phyloP scores from a whole-genome alignment of 2,888 invertebrate species.

The Pyralis farinalis region DNA sequence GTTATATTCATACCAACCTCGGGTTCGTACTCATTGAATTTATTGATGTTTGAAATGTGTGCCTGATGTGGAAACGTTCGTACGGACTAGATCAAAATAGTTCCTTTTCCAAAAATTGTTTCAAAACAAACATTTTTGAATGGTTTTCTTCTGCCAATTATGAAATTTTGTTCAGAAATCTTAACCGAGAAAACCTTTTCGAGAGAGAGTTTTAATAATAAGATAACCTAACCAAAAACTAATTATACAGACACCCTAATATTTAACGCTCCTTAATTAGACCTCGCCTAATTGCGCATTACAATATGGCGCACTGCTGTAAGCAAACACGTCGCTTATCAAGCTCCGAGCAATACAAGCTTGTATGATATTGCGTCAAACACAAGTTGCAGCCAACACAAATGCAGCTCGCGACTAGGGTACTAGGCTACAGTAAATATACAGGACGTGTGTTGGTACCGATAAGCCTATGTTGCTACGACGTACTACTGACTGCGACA shows the following conservation, averaged over 20 bases:
- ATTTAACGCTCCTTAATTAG: not conserved
- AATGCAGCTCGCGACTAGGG: constrained; percentile 20
- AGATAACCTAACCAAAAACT: not conserved
- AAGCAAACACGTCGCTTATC: constrained; percentile 16
- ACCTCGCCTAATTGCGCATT: constrained; percentile 3
- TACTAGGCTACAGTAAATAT: constrained; percentile 57
- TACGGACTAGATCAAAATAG: no score
- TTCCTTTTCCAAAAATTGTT: no score
- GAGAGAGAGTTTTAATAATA: no score
- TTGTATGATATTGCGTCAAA: constrained; percentile 22
- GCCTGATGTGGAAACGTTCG: no score
- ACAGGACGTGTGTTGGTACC: constrained; percentile 67
- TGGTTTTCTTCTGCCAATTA: no score
- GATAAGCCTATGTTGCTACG: constrained; percentile 61
- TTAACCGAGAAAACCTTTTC: no score
- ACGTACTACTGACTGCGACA: constrained; percentile 31
- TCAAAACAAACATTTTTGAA: no score
- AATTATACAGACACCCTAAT: not conserved
- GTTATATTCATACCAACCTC: no score
- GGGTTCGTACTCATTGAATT: no score
- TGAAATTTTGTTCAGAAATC: no score
- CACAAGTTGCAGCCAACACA: constrained; percentile 20
- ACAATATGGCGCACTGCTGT: constrained; percentile 20
- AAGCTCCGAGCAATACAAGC: constrained; percentile 22
- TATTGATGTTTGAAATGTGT: no score